Conservation (phyloP, 1,140 invertebrate genomes). For the Acromyrmex heyeri region DNA sequence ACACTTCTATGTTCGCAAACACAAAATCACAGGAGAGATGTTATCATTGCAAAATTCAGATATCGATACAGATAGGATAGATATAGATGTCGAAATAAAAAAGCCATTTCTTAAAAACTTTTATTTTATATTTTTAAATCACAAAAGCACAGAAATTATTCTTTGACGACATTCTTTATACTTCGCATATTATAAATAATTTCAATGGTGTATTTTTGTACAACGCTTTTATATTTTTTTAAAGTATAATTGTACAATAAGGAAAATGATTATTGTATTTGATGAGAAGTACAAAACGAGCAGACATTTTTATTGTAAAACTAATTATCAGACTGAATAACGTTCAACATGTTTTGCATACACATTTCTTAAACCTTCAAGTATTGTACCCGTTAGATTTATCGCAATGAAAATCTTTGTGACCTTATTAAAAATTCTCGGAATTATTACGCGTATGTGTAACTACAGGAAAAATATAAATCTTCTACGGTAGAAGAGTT, state of each 20-base stretch:
- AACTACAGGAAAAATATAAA: constrained; percentile 49
- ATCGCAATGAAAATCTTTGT: constrained; percentile 15
- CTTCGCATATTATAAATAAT: neutral
- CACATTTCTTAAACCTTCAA: neutral
- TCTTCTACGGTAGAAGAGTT: constrained; percentile 38
- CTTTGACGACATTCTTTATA: neutral
- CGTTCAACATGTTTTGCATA: neutral
- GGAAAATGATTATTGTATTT: neutral
- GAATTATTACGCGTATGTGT: constrained; percentile 49
- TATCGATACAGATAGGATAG: neutral
- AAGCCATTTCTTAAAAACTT: neutral
- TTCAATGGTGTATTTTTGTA: neutral
- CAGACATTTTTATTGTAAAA: neutral
- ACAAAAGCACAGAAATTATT: neutral
- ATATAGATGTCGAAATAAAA: neutral
- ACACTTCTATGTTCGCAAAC: constrained; percentile 36
- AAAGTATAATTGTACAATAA: neutral
- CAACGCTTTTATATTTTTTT: neutral
- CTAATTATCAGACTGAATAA: constrained; percentile 2
- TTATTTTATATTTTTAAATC: neutral
- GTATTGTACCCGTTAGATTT: neutral
- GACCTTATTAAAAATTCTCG: constrained; percentile 40
- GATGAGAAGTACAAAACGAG: neutral
- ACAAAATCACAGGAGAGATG: neutral
- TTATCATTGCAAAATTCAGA: constrained; percentile 7